phyloP scores from a whole-genome alignment of 2,888 invertebrate genomes.

The Microplitis manilae region DNA sequence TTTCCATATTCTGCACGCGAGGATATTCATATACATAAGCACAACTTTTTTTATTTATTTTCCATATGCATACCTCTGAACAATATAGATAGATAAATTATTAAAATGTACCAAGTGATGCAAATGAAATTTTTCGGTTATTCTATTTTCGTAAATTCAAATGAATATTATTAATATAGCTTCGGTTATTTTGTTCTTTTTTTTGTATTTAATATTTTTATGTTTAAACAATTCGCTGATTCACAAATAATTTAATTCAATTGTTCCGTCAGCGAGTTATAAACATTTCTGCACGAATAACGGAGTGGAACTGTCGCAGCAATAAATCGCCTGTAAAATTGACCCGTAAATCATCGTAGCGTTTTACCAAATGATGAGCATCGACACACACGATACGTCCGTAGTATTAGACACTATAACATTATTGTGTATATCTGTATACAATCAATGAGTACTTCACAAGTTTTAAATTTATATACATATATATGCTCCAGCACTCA shows the following conservation, averaged over 20 bases:
- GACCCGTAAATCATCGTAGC: conserved; percentile 15
- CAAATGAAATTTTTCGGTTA: neutral
- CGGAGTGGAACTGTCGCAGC: neutral
- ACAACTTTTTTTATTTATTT: neutral
- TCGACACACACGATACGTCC: neutral
- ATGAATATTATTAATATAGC: too few species aligned
- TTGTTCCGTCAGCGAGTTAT: neutral
- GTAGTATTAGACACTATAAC: neutral
- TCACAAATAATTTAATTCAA: neutral
- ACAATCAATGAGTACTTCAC: neutral
- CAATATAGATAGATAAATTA: neutral
- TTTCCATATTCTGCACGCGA: conserved; percentile 29
- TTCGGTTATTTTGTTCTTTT: too few species aligned
- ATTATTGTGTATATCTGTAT: conserved; percentile 16
- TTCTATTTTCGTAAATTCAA: too few species aligned
- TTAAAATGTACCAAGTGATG: neutral
- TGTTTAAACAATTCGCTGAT: neutral
- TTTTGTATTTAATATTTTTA: neutral
- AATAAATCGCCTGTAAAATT: conserved; percentile 11
- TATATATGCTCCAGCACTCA: conserved; percentile 18
- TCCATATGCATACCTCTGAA: neutral
- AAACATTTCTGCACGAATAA: conserved; percentile 3
- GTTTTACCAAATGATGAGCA: conserved; percentile 7
- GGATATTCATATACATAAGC: conserved; percentile 19
- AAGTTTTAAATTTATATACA: neutral